Conservation (phyloP, 1,140 invertebrate species). For the Tyrophagus putrescentiae region DNA sequence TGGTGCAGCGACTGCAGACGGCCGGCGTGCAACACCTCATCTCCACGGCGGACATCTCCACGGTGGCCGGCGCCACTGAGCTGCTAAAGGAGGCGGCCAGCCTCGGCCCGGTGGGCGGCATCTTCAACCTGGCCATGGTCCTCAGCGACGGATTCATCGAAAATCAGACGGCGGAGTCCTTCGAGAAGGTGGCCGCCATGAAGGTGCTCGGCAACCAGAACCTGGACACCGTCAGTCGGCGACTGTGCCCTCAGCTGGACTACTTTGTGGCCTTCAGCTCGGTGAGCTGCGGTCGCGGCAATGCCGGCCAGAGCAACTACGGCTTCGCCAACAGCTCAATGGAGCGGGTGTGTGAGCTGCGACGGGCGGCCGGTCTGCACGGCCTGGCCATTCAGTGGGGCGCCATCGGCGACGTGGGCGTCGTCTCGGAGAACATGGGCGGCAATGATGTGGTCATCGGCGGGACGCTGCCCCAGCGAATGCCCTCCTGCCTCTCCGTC, state of each 20-base stretch:
- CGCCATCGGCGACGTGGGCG: constrained; percentile 85
- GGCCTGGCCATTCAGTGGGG: constrained; percentile 86
- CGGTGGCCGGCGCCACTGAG: constrained; percentile 47
- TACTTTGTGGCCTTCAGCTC: constrained; percentile 90
- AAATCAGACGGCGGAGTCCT: constrained; percentile 65
- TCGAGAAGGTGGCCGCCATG: constrained; percentile 46
- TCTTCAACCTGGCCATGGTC: constrained; percentile 81
- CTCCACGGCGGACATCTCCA: constrained; percentile 49
- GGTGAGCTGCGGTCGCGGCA: constrained; percentile 81
- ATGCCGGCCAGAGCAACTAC: constrained; percentile 87
- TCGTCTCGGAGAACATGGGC: constrained; percentile 69
- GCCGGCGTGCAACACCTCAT: constrained; percentile 48
- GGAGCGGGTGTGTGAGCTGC: constrained; percentile 78
- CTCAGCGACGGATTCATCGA: constrained; percentile 72
- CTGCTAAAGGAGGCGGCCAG: constrained; percentile 41
- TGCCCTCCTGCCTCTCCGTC: constrained; percentile 64
- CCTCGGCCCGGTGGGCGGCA: constrained; percentile 65
- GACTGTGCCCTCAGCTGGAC: constrained; percentile 57
- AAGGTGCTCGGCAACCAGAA: constrained; percentile 52
- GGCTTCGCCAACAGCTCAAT: constrained; percentile 88
- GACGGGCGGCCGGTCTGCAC: constrained; percentile 56
- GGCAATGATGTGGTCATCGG: constrained; percentile 73
- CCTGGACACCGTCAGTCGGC: constrained; percentile 55
- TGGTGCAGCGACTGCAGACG: constrained; percentile 42
- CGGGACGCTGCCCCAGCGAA: constrained; percentile 79